These are phyloP conservation scores for Neomonachus schauinslandi DNA, from an alignment of 2,113 vertebrate genomes.

Conservation along the genomic window DNA sequence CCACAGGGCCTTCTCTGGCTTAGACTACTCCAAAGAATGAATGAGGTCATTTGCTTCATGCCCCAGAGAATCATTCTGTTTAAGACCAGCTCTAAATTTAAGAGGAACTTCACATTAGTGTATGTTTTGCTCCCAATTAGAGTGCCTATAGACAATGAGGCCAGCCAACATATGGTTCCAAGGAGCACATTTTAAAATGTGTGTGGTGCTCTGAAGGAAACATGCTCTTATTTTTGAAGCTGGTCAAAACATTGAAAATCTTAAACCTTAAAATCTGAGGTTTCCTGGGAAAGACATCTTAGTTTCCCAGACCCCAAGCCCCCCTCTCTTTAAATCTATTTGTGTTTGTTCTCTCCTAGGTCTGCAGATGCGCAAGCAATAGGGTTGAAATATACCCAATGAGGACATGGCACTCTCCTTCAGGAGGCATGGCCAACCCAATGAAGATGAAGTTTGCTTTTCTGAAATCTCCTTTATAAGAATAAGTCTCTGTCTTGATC, in stretches of 20 bases:
- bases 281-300: not conserved
- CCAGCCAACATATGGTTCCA: not conserved
- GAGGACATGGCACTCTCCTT: not conserved
- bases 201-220: not conserved
- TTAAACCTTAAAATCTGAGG: slow-evolving; percentile 2
- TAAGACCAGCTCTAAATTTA: not conserved
- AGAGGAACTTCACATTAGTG: not conserved
- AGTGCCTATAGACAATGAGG: not conserved
- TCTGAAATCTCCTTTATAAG: not conserved
- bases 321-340: not conserved
- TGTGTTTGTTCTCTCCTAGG: not conserved
- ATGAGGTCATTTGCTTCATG: not conserved
- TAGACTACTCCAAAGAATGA: not conserved
- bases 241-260: not conserved
- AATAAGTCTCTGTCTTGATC: not conserved
- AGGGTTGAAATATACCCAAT: not conserved
- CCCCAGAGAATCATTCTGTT: not conserved
- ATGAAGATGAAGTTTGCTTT: not conserved
- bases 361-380: not conserved
- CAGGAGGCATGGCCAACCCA: not conserved
- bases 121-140: not conserved
- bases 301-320: not conserved
- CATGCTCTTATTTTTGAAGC: not conserved
- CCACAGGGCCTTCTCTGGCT: not conserved
- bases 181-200: not conserved